These are phyloP conservation scores for Mirza zaza DNA, from an alignment of 2,113 vertebrate species.

Conservation along the genomic window DNA sequence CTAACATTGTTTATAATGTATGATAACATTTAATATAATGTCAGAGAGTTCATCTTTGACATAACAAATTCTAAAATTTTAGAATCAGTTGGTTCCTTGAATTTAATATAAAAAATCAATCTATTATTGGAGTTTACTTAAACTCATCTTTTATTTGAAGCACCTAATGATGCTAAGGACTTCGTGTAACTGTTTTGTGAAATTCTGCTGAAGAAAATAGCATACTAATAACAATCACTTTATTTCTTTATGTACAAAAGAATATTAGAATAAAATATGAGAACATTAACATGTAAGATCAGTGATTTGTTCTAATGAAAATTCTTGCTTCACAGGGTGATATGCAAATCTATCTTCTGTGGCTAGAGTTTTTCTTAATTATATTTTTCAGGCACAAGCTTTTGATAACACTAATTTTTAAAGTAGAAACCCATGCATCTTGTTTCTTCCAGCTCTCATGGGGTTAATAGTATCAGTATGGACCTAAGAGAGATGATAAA, in stretches of 20 bases:
- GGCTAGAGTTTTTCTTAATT: neutral
- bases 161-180: neutral
- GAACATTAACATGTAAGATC: neutral
- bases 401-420: neutral
- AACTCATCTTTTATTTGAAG: neutral
- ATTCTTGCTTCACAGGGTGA: neutral
- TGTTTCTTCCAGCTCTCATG: neutral
- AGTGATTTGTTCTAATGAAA: neutral
- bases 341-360: neutral
- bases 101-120: neutral
- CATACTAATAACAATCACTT: neutral
- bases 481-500: neutral
- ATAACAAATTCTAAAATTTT: neutral
- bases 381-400: neutral
- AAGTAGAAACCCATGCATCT: neutral
- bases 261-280: neutral
- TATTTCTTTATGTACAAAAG: neutral
- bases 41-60: neutral
- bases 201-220: neutral
- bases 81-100: neutral
- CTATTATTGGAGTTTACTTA: neutral
- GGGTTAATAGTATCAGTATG: rapidly evolving
- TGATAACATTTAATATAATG: neutral
- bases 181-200: neutral
- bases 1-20: neutral